Evolutionary conservation across 2,797 vertebrate species (phyloP), one percentile per base, ranked within the genome.

Genomic region (Neostethus bicornis): DNA sequence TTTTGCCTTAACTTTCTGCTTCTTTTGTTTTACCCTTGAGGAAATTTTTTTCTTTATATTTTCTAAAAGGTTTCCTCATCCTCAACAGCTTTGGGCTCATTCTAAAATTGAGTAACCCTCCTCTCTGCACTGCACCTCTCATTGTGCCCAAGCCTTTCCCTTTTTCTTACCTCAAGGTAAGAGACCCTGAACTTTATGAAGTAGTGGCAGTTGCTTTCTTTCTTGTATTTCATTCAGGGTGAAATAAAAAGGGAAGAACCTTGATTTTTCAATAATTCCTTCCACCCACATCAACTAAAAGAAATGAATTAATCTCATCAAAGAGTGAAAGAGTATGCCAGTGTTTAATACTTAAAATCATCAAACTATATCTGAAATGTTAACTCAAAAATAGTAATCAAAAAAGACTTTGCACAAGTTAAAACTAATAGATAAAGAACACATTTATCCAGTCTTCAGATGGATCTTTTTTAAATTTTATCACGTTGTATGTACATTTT

Each of bases 41-140:
- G n/a, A 46, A 19, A 68, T 29, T 16, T 44, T 64, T 65, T 14
- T 35, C 68, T 80, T 77, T 1, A 47, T 67, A 57, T 61, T 26
- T 51, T 34, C 21, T 31, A 35, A 20, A 39, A 38, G 34, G 52
- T 9, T 19, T 45, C 46, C 21, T 50, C 45, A 47, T 49, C 41
- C 46, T 52, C 44, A 5, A 9, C 51, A 70, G 60, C 54, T 49
- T 47, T 43, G 38, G 52, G 52, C 67, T 70, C 54, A 51, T 71
- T 73, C 35, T 54, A 47, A 75, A 73, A 77, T 45, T 34, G 58
- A 60, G 47, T 58, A 61, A 34, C 55, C 75, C 62, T 67, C 38
- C 51, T 76, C 28, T 62, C 3, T 21, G 12, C 32, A 56, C 48
- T 70, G 19, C 23, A 23, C 41, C 12, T 21, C 12, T 21, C 23